Evolutionary conservation across 2,888 invertebrate genomes (phyloP), one percentile per base, ranked within the genome.

Genomic region (Baronia brevicornis): DNA sequence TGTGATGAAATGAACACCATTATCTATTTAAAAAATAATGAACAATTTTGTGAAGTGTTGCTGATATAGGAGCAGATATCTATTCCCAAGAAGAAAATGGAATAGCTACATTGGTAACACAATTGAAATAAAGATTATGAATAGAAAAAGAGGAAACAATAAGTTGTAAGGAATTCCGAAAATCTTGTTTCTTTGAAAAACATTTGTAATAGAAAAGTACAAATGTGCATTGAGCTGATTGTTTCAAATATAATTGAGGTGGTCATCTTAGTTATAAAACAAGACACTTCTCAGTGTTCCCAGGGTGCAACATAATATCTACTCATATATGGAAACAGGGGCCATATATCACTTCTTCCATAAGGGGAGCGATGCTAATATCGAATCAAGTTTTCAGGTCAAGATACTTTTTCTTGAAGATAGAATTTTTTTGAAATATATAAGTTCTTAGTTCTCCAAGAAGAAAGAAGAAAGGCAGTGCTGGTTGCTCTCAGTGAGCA

Each of bases 381-480:
- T 75, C 64, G 63, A 75, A 80, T 84, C 84, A 67, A 84, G 84
- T 82, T 84, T 84, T 82, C 84, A 84, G 84, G 84, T 84, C 65
- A 71, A 70, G 62, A 69, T 56, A 53, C 55, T 43, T 60, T 48
- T 58, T 49, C 53, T 47, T 63, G 46, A 49, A 61, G 51, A 55
- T 62, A 67, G 60, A 45, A 46, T 60, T 58, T 59, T 51, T 58
- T 40, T 22, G 60, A 61, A 41, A 46, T 39, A 36, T 39, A 43
- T 37, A 44, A 33, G 39, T 44, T 36, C 36, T 36, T 24, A 37
- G 38, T 21, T 33, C 30, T 41, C 46, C 47, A 52, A 51, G 46
- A 39, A 45, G 44, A 54, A 25, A 9, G 48, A 55, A 50, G 54
- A 58, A 63, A 60, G 61, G 49, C 78, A 79, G 77, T 60, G 64